A percentile compares a stretch with the other conserved stretches of the same genome.
These are phyloP conservation scores for Xyliphius kryptos DNA, from an alignment of 2,113 vertebrate genomes.

Conservation along the genomic window DNA sequence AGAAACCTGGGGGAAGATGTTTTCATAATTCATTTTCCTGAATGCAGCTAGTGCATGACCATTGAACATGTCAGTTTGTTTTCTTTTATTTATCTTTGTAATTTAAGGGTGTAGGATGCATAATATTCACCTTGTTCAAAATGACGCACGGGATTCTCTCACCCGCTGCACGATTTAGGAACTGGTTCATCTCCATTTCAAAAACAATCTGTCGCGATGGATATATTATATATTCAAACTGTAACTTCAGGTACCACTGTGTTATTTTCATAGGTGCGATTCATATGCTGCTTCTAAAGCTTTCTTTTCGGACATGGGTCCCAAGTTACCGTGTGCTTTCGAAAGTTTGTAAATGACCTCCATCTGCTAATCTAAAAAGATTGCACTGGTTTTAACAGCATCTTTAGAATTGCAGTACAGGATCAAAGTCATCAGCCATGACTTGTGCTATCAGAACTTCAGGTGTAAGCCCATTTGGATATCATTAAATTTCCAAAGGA, in stretches of 20 bases:
- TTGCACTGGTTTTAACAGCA: no score
- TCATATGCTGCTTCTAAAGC: conserved; percentile 18
- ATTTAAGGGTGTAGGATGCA: not conserved
- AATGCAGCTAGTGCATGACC: not conserved
- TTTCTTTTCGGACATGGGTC: not conserved
- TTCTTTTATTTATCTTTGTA: conserved; percentile 2
- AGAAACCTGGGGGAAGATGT: conserved; percentile 6
- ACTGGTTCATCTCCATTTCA: no score
- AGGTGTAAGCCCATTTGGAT: not conserved
- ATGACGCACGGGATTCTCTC: not conserved
- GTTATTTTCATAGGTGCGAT: conserved; percentile 13
- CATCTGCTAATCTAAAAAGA: not conserved
- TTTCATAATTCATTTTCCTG: not conserved
- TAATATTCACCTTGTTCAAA: not conserved
- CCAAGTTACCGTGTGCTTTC: not conserved
- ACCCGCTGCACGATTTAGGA: not conserved
- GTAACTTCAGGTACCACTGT: conserved; percentile 11
- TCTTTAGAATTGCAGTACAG: no score
- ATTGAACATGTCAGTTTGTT: not conserved
- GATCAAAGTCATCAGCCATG: no score
- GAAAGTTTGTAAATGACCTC: not conserved
- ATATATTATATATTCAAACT: no score
- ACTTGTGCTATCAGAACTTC: no score
- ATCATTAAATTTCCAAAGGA: not conserved
- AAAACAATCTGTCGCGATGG: no score